These are phyloP conservation scores for Thermophis baileyi DNA, from an alignment of 2,113 vertebrate genomes.

Conservation along the genomic window DNA sequence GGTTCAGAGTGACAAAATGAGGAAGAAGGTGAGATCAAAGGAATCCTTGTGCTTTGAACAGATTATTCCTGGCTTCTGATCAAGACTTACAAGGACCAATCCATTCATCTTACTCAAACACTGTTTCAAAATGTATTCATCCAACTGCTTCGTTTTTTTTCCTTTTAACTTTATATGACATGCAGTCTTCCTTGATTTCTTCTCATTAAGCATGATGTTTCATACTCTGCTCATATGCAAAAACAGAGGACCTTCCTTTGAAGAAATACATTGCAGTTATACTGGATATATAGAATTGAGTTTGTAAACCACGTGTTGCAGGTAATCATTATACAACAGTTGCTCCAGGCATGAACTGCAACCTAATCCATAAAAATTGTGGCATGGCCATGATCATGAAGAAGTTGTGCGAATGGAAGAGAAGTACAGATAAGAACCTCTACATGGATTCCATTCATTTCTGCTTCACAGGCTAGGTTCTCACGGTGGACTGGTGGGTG, in stretches of 20 bases:
- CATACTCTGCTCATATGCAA: slow-evolving; percentile 67
- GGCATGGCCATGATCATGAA: neutral
- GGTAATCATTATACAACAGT: neutral
- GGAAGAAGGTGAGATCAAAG: slow-evolving; percentile 73
- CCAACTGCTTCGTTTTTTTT: slow-evolving; percentile 57
- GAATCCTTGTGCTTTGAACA: slow-evolving; percentile 70
- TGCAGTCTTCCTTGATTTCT: slow-evolving; percentile 75
- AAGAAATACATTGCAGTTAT: neutral
- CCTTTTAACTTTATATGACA: slow-evolving; percentile 72
- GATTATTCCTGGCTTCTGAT: slow-evolving; percentile 77
- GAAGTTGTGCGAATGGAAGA: no score
- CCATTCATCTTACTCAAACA: slow-evolving; percentile 74
- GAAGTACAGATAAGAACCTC: neutral
- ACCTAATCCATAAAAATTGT: neutral
- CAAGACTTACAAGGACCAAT: slow-evolving; percentile 72
- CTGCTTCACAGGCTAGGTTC: neutral
- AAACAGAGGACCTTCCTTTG: slow-evolving; percentile 13
- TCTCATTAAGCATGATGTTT: slow-evolving; percentile 68
- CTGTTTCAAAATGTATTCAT: slow-evolving; percentile 71
- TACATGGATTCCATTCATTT: neutral
- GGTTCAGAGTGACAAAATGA: slow-evolving; percentile 66
- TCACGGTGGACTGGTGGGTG: neutral
- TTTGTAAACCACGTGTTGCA: neutral
- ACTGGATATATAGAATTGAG: neutral
- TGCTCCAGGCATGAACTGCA: neutral